phyloP scores from a whole-genome alignment of 2,888 invertebrate species.

The Fragum fragum region DNA sequence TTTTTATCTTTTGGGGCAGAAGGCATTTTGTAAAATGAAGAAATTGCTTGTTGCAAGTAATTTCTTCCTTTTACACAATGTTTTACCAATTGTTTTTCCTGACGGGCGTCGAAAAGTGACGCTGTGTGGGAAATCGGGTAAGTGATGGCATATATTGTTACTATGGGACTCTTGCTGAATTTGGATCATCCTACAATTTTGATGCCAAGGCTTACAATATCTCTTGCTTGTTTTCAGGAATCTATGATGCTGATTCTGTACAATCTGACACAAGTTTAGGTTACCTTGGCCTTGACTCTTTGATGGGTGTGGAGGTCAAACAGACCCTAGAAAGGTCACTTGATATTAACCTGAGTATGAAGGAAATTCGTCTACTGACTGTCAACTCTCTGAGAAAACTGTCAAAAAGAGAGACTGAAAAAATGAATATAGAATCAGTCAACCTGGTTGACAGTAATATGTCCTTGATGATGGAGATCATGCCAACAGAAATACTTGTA shows the following conservation, averaged over 20 bases:
- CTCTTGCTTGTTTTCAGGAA: constrained; percentile 90
- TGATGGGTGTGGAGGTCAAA: constrained; percentile 99
- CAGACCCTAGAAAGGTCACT: constrained; percentile 97
- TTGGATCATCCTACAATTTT: too few species aligned
- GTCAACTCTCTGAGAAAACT: constrained; percentile 40
- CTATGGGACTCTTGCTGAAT: too few species aligned
- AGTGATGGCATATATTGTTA: too few species aligned
- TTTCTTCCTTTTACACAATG: too few species aligned
- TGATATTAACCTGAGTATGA: constrained; percentile 95
- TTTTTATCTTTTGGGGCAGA: too few species aligned
- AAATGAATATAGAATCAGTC: background rate
- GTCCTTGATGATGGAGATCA: constrained; percentile 87
- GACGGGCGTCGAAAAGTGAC: too few species aligned
- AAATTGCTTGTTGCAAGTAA: too few species aligned
- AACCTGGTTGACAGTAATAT: constrained; percentile 63
- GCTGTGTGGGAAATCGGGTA: too few species aligned
- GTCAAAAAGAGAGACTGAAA: background rate
- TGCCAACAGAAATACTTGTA: constrained; percentile 92
- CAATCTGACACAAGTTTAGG: constrained; percentile 93
- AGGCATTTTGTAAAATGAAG: too few species aligned
- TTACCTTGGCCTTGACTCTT: constrained; percentile 98
- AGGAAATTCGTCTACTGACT: constrained; percentile 92
- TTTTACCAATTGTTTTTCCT: too few species aligned
- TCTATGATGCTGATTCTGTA: constrained; percentile 94
- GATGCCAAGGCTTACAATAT: too few species aligned